These are phyloP conservation scores for Aplochiton taeniatus DNA, from an alignment of 2,797 vertebrate genomes.

Conservation along the genomic window DNA sequence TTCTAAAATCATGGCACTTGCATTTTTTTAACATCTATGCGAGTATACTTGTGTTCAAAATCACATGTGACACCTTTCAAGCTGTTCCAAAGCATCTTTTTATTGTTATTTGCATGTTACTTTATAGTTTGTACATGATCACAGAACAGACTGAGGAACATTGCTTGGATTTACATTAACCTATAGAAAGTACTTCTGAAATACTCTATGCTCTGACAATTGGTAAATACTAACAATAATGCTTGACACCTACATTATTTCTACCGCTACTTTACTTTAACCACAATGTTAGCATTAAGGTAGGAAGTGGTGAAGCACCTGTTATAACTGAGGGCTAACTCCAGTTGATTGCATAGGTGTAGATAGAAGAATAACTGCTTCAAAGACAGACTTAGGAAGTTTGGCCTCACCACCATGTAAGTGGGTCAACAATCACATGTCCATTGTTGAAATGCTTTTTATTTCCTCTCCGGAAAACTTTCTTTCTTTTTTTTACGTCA, in stretches of 20 bases:
- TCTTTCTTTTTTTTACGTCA: no score
- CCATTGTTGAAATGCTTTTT: no score
- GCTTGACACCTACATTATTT: no score
- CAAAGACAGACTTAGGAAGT: no score
- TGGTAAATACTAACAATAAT: no score
- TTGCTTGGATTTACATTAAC: constrained; percentile 39
- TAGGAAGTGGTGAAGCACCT: constrained; percentile 45
- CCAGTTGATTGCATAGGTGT: constrained; percentile 71
- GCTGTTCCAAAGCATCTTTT: constrained; percentile 61
- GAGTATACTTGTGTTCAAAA: background rate
- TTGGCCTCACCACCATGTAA: no score
- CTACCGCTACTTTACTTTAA: no score
- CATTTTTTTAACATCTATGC: background rate
- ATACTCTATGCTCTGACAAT: constrained; percentile 25
- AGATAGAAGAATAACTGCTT: no score
- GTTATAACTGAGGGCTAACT: constrained; percentile 33
- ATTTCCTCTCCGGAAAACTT: no score
- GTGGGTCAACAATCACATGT: no score
- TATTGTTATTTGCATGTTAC: constrained; percentile 58
- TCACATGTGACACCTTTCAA: constrained; percentile 15
- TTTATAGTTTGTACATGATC: constrained; percentile 63
- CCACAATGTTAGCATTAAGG: background rate
- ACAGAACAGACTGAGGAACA: constrained; percentile 67
- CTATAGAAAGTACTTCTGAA: no score
- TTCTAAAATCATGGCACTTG: no score